Base-by-base conservation (phyloP, 2,113 vertebrate species). In the Raja brachyura region DNA sequence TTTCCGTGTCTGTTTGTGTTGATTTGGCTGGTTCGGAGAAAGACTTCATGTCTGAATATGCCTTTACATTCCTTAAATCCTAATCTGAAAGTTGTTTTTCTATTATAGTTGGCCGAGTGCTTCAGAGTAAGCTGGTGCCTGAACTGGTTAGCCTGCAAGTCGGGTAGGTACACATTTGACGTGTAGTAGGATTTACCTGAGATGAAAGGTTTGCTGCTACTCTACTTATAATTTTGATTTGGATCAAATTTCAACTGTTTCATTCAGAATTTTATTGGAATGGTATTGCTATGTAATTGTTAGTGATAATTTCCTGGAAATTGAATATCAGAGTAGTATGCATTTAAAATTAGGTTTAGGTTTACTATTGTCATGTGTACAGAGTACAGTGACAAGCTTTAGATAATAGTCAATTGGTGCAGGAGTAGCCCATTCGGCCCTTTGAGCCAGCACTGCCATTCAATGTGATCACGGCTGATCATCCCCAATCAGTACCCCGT, bases 71-170 rank as follows among this genome's bases (percentile, higher is more conserved):
- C 56, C 22, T n/a, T 61, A 83, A 59, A 28, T 88, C 59, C 31
- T 86, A 92, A 73, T 22, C n/a, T 90, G 31, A 92, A 54, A 92
- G 48, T 22, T 10, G 33, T 92, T 48, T 92, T 90, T 73, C 66
- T 33, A 73, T 73, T 92, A 66, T 90, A 97, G 97, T 95, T 94
- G 93, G 61, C 94, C 39, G 96, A 96, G 88, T 93, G 94, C 28
- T 95, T 96, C 94, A 95, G 95, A 93, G 93, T 97, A 90, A 95
- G 90, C 39, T 97, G 97, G 96, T 97, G 97, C 94, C 94, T 97
- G 31, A 94, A 93, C 93, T 94, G 94, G 76, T 96, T 97, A 95
- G 95, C 94, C 0, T 93, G 73, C 5, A 0, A 93, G 90, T 94
- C 95, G 94, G 96, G 97, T 97, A 94, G 96, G 97, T 97, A 81